Conservation (phyloP, 2,888 invertebrate genomes). For the Linyphia triangularis region DNA sequence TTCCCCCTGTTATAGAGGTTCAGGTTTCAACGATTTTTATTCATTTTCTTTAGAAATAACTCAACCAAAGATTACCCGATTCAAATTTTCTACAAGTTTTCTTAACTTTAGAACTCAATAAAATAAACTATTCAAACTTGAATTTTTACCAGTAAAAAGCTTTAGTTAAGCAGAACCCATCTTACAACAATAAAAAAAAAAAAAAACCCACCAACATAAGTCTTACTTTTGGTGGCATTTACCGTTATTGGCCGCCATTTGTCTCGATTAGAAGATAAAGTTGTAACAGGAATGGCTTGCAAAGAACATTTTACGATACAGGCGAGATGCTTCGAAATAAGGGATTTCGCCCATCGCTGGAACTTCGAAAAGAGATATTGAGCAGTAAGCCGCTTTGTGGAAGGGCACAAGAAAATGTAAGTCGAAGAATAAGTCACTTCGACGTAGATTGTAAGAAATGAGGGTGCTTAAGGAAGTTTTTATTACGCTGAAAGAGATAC, state of each 20-base stretch:
- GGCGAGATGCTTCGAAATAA: neutral
- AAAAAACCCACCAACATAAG: neutral
- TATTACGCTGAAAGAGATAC: no score
- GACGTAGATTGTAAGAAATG: neutral
- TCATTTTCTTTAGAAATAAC: no score
- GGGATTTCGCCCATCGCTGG: neutral
- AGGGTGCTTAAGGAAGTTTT: no score
- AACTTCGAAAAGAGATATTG: neutral
- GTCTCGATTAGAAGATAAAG: slow-evolving; percentile 38
- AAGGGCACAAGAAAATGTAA: neutral
- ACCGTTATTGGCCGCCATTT: slow-evolving; percentile 14
- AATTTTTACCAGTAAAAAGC: neutral
- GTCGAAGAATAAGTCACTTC: neutral
- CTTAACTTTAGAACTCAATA: neutral
- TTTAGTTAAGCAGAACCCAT: neutral
- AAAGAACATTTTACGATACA: slow-evolving; percentile 9
- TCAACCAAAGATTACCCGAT: neutral
- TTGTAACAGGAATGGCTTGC: neutral
- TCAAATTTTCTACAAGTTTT: neutral
- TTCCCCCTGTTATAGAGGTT: no score
- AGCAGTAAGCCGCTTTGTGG: neutral
- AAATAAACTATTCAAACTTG: neutral
- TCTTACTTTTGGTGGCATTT: slow-evolving; percentile 1
- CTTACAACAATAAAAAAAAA: no score
- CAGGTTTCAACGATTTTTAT: no score